Base-by-base conservation (phyloP, 92 coral and sea anemone genomes). In the Chrysogorgia sp. region DNA sequence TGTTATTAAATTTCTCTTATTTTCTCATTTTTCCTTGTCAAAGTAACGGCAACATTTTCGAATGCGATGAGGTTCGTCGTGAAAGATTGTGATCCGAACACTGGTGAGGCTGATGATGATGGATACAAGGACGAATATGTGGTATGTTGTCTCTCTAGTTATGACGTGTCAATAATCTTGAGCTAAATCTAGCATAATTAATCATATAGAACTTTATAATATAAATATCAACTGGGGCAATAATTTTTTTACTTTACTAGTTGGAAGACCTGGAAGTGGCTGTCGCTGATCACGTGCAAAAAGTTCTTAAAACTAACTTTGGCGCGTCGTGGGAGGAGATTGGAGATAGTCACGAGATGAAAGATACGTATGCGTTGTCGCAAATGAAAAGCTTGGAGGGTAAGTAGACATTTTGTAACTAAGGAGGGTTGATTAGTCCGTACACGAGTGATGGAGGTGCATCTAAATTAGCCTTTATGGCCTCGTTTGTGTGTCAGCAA, bases 121-220 rank as follows among this genome's bases (percentile, higher is more conserved):
- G 98, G 98, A 23, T 94, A 94, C 70, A 92, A 94, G 30, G 98
- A 94, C 71, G 98, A 94, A 86, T 94, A 94, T 83, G 98, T 94
- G 91, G 98, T 94, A 82, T 2, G 98, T 89, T 47, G 57, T 25
- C 10, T 20, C 19, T 25, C 24, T 58, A 19, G 29, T 19, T 58
- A 10, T 58, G 24, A n/a, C n/a, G n/a, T n/a, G n/a, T n/a, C n/a
- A n/a, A n/a, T 48, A 14, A 14, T 14, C 21, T 48, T 29, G 15
- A 10, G 23, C 17, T n/a, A n/a, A n/a, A n/a, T n/a, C n/a, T n/a
- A n/a, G n/a, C n/a, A n/a, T n/a, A n/a, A n/a, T n/a, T n/a, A n/a
- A n/a, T n/a, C n/a, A n/a, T n/a, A n/a, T n/a, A n/a, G n/a, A n/a
- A n/a, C n/a, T n/a, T n/a, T n/a, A n/a, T n/a, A n/a, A n/a, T n/a